phyloP scores from a whole-genome alignment of 1,140 invertebrate species.

The Dendroctonus ponderosae region DNA sequence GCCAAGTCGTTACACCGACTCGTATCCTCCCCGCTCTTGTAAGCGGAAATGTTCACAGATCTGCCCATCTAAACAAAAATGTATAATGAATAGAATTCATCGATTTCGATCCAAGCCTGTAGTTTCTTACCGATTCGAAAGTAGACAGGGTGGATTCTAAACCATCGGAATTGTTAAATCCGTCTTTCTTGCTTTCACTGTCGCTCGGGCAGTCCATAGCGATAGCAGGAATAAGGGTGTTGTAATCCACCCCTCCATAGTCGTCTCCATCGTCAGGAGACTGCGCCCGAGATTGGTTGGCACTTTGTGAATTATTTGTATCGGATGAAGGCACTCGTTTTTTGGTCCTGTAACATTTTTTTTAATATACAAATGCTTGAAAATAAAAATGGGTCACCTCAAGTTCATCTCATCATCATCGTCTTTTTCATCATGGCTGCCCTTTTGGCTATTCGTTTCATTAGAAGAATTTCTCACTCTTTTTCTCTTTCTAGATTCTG shows the following conservation, averaged over 20 bases:
- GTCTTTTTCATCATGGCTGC: slow-evolving; percentile 8
- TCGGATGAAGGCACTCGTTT: slow-evolving; percentile 38
- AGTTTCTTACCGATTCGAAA: slow-evolving; percentile 39
- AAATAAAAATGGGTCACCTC: neutral
- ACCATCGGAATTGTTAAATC: slow-evolving; percentile 15
- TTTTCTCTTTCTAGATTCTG: slow-evolving; percentile 47
- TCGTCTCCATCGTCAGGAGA: slow-evolving; percentile 44
- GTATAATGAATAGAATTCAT: neutral
- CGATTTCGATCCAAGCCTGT: neutral
- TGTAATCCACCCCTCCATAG: slow-evolving; percentile 45
- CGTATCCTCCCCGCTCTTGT: slow-evolving; percentile 38
- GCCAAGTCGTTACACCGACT: slow-evolving; percentile 42
- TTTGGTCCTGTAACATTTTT: too few species aligned
- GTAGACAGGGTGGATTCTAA: slow-evolving; percentile 32
- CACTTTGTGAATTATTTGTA: slow-evolving; percentile 34
- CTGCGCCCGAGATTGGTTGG: slow-evolving; percentile 39
- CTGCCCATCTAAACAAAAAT: slow-evolving; percentile 28
- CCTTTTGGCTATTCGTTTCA: slow-evolving; percentile 38
- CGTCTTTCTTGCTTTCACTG: slow-evolving; percentile 41
- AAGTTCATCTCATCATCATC: neutral
- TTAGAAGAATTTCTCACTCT: slow-evolving; percentile 36
- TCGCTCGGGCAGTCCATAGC: slow-evolving; percentile 49
- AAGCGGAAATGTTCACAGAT: slow-evolving; percentile 43
- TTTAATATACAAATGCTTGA: too few species aligned
- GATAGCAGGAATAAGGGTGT: slow-evolving; percentile 49